A percentile compares a stretch with the other conserved stretches of the same genome.
phyloP scores from a whole-genome alignment of 30 jellyfish, hydroid and myxozoan genomes.

The Aurelia aurita complex sp. Pacific region DNA sequence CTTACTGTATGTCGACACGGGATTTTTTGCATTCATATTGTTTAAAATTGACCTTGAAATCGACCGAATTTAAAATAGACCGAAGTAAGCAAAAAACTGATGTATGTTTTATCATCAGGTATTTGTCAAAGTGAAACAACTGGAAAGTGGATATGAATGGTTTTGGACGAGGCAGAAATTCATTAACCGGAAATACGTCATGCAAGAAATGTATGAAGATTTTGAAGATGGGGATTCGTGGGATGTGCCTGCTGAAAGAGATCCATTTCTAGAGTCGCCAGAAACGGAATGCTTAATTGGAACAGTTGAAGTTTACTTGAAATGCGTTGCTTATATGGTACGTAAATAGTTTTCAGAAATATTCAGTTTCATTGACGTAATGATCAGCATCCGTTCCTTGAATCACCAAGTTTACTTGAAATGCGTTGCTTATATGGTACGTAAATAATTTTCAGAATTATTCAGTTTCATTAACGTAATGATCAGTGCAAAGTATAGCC shows the following conservation, averaged over 20 bases:
- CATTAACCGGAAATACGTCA: conserved; percentile 77
- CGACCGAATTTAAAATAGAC: too few relatives aligned
- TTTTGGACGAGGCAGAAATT: conserved; percentile 79
- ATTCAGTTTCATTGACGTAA: too few relatives aligned
- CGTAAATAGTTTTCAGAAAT: neutral
- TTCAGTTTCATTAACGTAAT: too few relatives aligned
- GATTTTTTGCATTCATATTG: too few relatives aligned
- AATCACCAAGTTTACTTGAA: conserved; percentile 70
- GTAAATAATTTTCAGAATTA: neutral
- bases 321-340: conserved; percentile 83
- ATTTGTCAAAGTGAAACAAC: conserved; percentile 66
- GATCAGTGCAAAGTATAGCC: too few relatives aligned
- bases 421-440: conserved; percentile 82
- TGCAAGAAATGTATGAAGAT: conserved; percentile 91
- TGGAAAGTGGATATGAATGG: conserved; percentile 80
- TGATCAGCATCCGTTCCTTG: too few relatives aligned
- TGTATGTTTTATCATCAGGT: conserved; percentile 1
- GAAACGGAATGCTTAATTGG: conserved; percentile 83
- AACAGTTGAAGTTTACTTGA: conserved; percentile 66
- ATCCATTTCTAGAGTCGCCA: conserved; percentile 82
- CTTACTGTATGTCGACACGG: too few relatives aligned
- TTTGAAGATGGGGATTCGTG: conserved; percentile 74
- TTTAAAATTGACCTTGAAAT: neutral
- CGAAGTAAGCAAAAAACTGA: too few relatives aligned
- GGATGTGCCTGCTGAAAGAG: conserved; percentile 87